phyloP scores from a whole-genome alignment of 2,113 vertebrate species.

The Herpetotheres cachinnans region DNA sequence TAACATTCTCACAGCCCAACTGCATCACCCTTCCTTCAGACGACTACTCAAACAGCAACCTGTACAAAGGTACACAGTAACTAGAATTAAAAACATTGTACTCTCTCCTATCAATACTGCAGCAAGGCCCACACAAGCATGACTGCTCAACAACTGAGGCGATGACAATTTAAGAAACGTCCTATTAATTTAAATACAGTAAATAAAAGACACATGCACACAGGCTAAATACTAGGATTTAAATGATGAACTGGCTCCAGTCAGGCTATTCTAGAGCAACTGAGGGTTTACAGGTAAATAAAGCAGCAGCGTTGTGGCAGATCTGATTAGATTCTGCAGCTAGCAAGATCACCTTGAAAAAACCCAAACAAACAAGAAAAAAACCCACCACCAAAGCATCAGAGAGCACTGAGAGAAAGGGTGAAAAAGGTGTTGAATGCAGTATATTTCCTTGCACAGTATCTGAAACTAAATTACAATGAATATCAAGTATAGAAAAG shows the following conservation, averaged over 20 bases:
- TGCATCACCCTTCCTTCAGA: neutral
- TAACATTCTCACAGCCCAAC: neutral
- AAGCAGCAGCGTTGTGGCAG: neutral
- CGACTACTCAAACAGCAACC: neutral
- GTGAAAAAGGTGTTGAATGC: neutral
- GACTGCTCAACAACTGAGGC: neutral
- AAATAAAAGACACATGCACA: neutral
- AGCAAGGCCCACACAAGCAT: neutral
- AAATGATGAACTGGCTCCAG: neutral
- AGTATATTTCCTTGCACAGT: neutral
- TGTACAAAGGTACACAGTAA: neutral
- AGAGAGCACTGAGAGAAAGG: neutral
- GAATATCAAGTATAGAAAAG: neutral
- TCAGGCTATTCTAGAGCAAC: neutral
- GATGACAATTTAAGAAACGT: neutral
- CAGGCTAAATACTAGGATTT: neutral
- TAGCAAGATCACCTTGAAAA: neutral
- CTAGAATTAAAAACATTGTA: neutral
- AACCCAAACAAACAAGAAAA: neutral
- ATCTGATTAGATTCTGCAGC: neutral
- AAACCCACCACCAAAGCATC: neutral
- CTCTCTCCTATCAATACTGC: neutral
- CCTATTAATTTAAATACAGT: neutral
- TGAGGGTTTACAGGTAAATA: neutral
- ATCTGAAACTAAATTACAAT: neutral